Evolutionary conservation across 2,888 invertebrate species (phyloP).

Genomic region (Polydrusus pterygomalis): DNA sequence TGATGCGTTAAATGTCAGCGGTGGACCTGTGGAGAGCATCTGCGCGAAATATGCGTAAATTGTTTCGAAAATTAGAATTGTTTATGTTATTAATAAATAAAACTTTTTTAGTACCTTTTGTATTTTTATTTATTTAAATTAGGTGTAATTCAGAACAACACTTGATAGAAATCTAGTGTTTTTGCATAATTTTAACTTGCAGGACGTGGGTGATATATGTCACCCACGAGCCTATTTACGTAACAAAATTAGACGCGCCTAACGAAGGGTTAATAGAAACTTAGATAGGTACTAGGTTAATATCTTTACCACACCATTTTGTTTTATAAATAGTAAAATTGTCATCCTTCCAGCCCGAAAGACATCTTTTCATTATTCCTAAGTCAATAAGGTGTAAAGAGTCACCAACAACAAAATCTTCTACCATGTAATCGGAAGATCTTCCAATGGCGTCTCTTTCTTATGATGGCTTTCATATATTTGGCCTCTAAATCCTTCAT

Average conservation of each 20-base stretch:
- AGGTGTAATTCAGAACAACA: neutral
- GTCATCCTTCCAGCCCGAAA: too few species aligned
- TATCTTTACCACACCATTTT: too few species aligned
- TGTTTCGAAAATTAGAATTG: neutral
- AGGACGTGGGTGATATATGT: slow-evolving; percentile 1
- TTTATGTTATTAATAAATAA: neutral
- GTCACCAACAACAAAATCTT: too few species aligned
- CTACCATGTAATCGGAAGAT: too few species aligned
- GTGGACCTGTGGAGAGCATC: neutral
- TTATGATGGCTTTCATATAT: too few species aligned
- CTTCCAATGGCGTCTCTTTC: too few species aligned
- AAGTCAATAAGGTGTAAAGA: too few species aligned
- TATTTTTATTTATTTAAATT: slow-evolving; percentile 1
- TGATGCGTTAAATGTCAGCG: neutral
- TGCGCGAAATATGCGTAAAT: neutral
- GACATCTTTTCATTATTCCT: too few species aligned
- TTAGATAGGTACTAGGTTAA: too few species aligned
- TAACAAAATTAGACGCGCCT: slow-evolving; percentile 13
- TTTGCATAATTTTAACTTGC: neutral
- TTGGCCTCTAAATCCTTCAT: too few species aligned
- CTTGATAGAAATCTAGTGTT: slow-evolving; percentile 1
- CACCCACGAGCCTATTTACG: neutral
- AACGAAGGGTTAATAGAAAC: slow-evolving; percentile 21
- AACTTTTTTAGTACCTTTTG: neutral
- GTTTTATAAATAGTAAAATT: too few species aligned